phyloP scores from a whole-genome alignment of 2,797 vertebrate species.

The Sternotherus odoratus region DNA sequence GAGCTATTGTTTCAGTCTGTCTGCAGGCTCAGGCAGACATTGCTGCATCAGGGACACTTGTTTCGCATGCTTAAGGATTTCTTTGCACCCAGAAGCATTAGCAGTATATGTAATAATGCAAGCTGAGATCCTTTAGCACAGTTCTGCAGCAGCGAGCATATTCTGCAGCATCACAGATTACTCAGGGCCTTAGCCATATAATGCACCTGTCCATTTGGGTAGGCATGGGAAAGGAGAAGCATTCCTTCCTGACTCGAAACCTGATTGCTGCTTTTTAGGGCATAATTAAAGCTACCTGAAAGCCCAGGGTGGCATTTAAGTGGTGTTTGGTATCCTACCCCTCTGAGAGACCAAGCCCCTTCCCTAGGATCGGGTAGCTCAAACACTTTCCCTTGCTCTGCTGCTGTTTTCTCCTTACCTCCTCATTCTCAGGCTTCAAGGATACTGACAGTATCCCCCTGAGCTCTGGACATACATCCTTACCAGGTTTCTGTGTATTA shows the following conservation, averaged over 20 bases:
- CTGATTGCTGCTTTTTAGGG: background rate
- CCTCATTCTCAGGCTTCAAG: background rate
- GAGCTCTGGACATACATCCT: background rate
- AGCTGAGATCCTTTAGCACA: background rate
- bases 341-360: background rate
- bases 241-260: background rate
- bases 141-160: background rate
- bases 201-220: background rate
- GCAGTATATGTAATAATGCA: slow-evolving; percentile 1
- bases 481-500: slow-evolving; percentile 51
- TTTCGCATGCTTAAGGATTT: background rate
- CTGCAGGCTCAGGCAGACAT: background rate
- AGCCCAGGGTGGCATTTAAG: background rate
- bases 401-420: background rate
- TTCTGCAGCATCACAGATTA: background rate
- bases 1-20: background rate
- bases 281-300: background rate
- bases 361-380: background rate
- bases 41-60: background rate
- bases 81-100: slow-evolving; percentile 31
- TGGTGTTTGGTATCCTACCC: background rate
- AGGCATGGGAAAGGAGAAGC: background rate
- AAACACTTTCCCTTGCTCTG: background rate
- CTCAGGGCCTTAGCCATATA: background rate
- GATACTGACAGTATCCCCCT: background rate